Percentiles rank a stretch among this genome's conserved stretches.
phyloP scores from a whole-genome alignment of 2,797 vertebrate species.

The Choloepus didactylus region DNA sequence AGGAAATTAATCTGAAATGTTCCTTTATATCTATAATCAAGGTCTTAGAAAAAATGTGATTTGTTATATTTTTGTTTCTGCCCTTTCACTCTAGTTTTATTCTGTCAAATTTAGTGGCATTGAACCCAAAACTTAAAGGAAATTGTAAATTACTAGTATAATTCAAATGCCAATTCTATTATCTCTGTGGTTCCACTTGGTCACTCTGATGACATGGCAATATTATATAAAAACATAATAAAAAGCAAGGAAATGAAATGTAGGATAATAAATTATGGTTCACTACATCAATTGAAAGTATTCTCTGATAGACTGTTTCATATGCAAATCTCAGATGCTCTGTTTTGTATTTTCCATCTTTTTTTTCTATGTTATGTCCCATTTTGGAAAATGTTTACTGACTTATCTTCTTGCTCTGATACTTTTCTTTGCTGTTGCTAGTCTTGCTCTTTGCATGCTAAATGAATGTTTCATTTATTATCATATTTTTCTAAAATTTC shows the following conservation, averaged over 20 bases:
- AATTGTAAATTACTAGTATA: background rate
- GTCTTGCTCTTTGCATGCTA: background rate
- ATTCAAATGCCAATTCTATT: background rate
- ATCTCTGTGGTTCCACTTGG: background rate
- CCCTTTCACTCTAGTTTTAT: background rate
- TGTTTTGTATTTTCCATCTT: background rate
- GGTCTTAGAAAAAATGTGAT: background rate
- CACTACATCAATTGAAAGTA: background rate
- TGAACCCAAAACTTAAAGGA: background rate
- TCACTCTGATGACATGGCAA: background rate
- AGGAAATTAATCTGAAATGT: background rate
- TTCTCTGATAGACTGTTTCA: background rate
- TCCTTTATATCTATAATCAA: background rate
- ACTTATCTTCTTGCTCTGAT: background rate
- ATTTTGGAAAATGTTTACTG: background rate
- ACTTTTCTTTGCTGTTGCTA: background rate
- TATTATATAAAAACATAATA: background rate
- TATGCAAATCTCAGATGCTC: background rate
- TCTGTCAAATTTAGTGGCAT: background rate
- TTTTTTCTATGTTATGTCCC: background rate
- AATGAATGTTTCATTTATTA: background rate
- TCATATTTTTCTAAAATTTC: background rate
- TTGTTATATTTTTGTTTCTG: background rate
- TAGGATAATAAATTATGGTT: background rate
- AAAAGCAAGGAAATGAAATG: background rate